Evolutionary conservation across 2,888 invertebrate species (phyloP).

Genomic region (Morinoia aosen): DNA sequence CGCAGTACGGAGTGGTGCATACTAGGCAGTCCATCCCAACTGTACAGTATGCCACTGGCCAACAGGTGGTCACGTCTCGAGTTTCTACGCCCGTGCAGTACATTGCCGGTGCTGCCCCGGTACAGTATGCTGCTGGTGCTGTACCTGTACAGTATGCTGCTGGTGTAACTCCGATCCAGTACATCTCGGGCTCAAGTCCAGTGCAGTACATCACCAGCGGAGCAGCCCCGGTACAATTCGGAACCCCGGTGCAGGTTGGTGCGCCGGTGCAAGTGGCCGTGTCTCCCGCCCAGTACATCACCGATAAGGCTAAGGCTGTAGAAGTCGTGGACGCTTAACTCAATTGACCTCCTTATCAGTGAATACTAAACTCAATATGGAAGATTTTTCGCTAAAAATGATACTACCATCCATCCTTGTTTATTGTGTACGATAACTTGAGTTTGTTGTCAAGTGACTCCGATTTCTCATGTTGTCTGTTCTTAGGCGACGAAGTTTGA

Average conservation of each 20-base stretch:
- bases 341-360: background rate
- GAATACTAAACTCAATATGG: background rate
- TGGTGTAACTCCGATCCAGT: constrained; percentile 62
- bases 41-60: constrained; percentile 72
- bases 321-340: background rate
- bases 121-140: constrained; percentile 70
- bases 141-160: constrained; percentile 69
- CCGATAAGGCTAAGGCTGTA: background rate
- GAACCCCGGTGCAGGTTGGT: background rate
- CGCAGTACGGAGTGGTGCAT: constrained; percentile 76
- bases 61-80: constrained; percentile 69
- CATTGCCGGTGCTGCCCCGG: constrained; percentile 71
- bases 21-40: constrained; percentile 72
- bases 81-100: constrained; percentile 71
- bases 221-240: background rate
- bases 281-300: constrained; percentile 31
- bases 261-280: constrained; percentile 14
- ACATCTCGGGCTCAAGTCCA: background rate
- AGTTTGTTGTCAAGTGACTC: background rate
- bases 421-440: background rate
- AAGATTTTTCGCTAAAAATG: background rate
- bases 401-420: background rate
- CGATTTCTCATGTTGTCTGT: background rate
- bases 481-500: background rate
- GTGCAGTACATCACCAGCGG: constrained; percentile 5